Percentiles rank a stretch among this genome's conserved stretches.
These are phyloP conservation scores for Elysia crispata DNA, from an alignment of 2,888 invertebrate species.

Conservation along the genomic window DNA sequence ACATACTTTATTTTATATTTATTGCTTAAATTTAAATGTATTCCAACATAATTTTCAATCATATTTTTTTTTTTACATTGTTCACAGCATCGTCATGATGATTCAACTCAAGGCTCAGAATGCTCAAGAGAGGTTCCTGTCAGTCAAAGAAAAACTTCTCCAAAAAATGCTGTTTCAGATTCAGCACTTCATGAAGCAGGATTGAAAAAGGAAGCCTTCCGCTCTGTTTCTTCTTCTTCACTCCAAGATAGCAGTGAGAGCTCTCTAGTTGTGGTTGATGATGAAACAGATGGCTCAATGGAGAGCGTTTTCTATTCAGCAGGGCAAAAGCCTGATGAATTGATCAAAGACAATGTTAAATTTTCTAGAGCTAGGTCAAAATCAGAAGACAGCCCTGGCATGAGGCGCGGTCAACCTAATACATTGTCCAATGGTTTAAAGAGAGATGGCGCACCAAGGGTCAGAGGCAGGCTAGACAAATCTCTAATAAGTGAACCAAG, in stretches of 20 bases:
- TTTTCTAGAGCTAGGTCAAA: not conserved
- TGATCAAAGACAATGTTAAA: not conserved
- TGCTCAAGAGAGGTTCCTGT: too few relatives aligned
- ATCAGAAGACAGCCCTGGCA: constrained; percentile 20
- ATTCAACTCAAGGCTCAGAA: too few relatives aligned
- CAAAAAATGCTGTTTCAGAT: constrained; percentile 13
- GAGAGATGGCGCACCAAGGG: constrained; percentile 58
- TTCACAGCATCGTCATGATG: too few relatives aligned
- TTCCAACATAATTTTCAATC: not conserved
- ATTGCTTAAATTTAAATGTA: not conserved
- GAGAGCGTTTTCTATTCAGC: constrained; percentile 5
- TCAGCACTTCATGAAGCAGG: not conserved
- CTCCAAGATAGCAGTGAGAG: constrained; percentile 36
- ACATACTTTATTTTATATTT: too few relatives aligned
- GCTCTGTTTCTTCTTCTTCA: constrained; percentile 38
- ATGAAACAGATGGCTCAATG: constrained; percentile 61
- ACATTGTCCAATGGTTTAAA: constrained; percentile 67
- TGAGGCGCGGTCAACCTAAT: constrained; percentile 69
- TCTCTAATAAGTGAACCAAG: constrained; percentile 61
- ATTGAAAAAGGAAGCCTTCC: not conserved
- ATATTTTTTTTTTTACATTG: not conserved
- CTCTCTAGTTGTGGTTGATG: constrained; percentile 34
- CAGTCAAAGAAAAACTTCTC: not conserved
- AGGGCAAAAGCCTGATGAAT: not conserved
- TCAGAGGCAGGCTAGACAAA: constrained; percentile 64